A percentile compares a stretch with the other conserved stretches of the same genome.
These are phyloP conservation scores for Zosterops borbonicus DNA, from an alignment of 2,113 vertebrate species.

Conservation along the genomic window DNA sequence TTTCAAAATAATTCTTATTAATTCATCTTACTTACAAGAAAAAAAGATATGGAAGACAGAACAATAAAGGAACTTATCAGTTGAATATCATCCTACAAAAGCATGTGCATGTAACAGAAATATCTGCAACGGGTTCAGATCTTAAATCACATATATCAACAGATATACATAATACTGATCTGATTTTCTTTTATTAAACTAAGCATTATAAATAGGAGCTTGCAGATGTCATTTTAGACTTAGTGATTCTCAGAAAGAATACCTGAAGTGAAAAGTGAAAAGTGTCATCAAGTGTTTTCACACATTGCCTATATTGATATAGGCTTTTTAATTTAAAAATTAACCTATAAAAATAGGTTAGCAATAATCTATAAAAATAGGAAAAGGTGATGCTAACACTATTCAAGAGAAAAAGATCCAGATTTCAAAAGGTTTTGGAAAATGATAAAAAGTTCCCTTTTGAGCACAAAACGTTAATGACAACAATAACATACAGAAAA, in stretches of 20 bases:
- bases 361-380: constrained; percentile 24
- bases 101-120: background rate
- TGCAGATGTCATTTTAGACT: constrained; percentile 8
- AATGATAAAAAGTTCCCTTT: background rate
- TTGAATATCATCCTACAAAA: background rate
- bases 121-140: background rate
- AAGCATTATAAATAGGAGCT: constrained; percentile 52
- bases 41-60: background rate
- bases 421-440: background rate
- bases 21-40: background rate
- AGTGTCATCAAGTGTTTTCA: constrained; percentile 37
- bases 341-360: constrained; percentile 20
- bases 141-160: background rate
- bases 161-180: background rate
- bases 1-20: background rate
- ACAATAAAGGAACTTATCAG: background rate
- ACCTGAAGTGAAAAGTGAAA: background rate
- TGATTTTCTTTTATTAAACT: background rate
- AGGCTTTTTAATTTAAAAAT: constrained; percentile 57
- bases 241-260: background rate
- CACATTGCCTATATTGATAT: background rate
- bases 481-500: background rate
- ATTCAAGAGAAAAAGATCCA: background rate
- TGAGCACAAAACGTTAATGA: background rate
- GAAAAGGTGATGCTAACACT: background rate